Evolutionary conservation across 2,888 invertebrate genomes (phyloP), one percentile per base, ranked within the genome.

Genomic region (Thera obeliscata): DNA sequence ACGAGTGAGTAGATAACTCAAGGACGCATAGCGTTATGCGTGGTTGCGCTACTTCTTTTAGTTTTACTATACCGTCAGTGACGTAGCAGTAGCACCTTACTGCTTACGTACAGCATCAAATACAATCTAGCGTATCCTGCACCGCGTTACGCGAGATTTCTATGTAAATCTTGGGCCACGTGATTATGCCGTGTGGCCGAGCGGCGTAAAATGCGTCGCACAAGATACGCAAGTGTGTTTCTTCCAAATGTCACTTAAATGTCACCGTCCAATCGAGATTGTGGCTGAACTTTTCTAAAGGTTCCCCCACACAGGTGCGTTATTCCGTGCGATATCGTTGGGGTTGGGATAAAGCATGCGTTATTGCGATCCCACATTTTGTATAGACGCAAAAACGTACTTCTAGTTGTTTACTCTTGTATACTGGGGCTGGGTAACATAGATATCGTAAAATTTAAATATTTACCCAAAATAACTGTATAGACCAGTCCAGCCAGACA

Each of bases 221-320:
- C 49, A 49, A 49, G 12, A 49, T 49, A 49, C 12, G 12, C 50
- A 22, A 5, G 22, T 22, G 43, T 46, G 43, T 46, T 46, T 46
- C 71, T 75, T 81, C 75, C 66, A 88, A 90, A 89, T 90, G 89
- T 87, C 90, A 90, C 74, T 79, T 80, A 89, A 90, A 90, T 89
- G 87, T 86, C 89, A 89, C 80, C 77, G 33, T 52, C 62, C 65
- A 60, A 48, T 56, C 67, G 55, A 54, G 65, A 71, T 70, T 68
- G 52, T 46, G 58, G 61, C 61, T 61, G 41, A 61, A 59, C 61
- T 67, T 22, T 22, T 69, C 62, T 3, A n/a, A 4, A n/a, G 48
- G 38, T 38, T n/a, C n/a, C 11, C 48, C 48, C 48, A 48, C n/a
- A 48, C n/a, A 48, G 2, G 38, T 38, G 38, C 2, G 3, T 48